Evolutionary conservation across 2,797 vertebrate species (phyloP).

Genomic region (Taenioides sp.): DNA sequence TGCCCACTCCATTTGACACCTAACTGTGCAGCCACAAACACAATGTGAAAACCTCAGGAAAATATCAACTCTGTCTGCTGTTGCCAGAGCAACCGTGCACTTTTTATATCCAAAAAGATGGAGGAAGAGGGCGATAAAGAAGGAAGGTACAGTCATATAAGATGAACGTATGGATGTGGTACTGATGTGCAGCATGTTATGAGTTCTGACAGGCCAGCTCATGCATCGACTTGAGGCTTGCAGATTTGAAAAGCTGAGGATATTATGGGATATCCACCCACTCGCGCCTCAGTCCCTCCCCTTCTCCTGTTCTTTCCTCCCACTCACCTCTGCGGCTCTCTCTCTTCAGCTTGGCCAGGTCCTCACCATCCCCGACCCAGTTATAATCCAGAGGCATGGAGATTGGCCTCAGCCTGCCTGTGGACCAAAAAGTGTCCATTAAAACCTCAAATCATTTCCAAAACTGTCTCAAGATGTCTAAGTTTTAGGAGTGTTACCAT

Average conservation of each 20-base stretch:
- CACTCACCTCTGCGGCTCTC: conserved; percentile 90
- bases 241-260: conserved; percentile 69
- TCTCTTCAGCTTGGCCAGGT: conserved; percentile 95
- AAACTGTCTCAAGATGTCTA: conserved; percentile 32
- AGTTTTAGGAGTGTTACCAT: conserved; percentile 78
- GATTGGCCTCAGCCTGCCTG: conserved; percentile 97
- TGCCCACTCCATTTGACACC: conserved; percentile 67
- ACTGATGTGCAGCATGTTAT: conserved; percentile 68
- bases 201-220: conserved; percentile 66
- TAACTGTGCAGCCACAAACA: conserved; percentile 49
- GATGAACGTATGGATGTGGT: conserved; percentile 58
- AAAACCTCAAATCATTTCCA: conserved; percentile 46
- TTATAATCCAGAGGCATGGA: conserved; percentile 99
- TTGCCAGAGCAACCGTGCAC: conserved; percentile 79
- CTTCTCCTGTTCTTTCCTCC: conserved; percentile 60
- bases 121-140: conserved; percentile 31
- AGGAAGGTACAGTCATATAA: conserved; percentile 36
- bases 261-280: conserved; percentile 72
- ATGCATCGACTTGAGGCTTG: conserved; percentile 61
- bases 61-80: conserved; percentile 52
- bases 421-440: conserved; percentile 47
- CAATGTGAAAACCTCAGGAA: conserved; percentile 62
- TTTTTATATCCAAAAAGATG: conserved; percentile 62
- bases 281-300: conserved; percentile 67
- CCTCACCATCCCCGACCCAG: conserved; percentile 98